Conservation (phyloP, 1,140 invertebrate species). For the Vanessa tameamea region DNA sequence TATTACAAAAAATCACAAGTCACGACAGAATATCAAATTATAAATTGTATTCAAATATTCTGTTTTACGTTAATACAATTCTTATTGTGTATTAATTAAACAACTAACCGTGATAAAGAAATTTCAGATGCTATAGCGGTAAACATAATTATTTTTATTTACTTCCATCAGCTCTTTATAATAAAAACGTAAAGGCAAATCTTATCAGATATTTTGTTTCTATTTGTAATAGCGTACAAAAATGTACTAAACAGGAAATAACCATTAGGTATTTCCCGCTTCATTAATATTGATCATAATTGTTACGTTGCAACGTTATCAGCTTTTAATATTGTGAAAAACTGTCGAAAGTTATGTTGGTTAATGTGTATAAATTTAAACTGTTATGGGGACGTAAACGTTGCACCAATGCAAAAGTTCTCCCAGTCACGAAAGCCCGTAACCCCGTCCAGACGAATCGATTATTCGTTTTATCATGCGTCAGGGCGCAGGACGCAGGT, state of each 20-base stretch:
- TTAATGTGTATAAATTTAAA: slow-evolving; percentile 8
- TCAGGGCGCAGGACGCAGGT: slow-evolving; percentile 53
- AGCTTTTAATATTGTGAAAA: slow-evolving; percentile 3
- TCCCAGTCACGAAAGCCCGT: slow-evolving; percentile 56
- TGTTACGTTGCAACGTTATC: neutral
- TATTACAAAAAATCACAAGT: too few relatives aligned
- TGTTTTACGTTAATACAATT: too few relatives aligned
- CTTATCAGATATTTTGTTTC: neutral
- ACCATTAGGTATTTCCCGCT: neutral
- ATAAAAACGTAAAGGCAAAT: neutral
- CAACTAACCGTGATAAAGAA: too few relatives aligned
- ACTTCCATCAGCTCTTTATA: neutral
- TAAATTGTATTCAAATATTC: too few relatives aligned
- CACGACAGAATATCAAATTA: too few relatives aligned
- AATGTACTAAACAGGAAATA: neutral
- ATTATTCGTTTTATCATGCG: slow-evolving; percentile 59
- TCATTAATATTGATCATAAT: neutral
- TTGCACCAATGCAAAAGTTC: slow-evolving; percentile 46
- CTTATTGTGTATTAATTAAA: too few relatives aligned
- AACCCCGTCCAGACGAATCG: slow-evolving; percentile 59
- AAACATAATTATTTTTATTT: too few relatives aligned
- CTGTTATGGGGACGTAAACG: slow-evolving; percentile 17
- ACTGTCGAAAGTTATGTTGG: slow-evolving; percentile 1
- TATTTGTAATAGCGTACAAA: neutral
- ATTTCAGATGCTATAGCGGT: too few relatives aligned